Percentiles rank a stretch among this genome's conserved stretches.
Evolutionary conservation across 2,797 vertebrate species (phyloP).

Genomic region (Smutsia temminckii): DNA sequence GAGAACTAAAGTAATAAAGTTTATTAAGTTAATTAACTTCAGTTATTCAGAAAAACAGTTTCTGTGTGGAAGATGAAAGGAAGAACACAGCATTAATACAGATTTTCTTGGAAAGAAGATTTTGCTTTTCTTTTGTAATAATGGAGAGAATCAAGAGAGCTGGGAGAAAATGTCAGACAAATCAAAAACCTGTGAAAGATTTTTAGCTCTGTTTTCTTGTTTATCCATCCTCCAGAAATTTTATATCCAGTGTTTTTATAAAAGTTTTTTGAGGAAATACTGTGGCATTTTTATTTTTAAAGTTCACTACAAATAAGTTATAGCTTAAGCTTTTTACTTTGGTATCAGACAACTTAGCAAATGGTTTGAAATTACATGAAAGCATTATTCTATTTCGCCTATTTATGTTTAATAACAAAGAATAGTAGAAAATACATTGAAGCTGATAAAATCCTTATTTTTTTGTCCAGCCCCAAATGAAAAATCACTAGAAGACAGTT

Average conservation of each 20-base stretch:
- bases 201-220: slow-evolving; percentile 61
- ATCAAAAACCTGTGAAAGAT: slow-evolving; percentile 53
- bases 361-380: slow-evolving; percentile 58
- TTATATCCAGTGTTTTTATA: slow-evolving; percentile 59
- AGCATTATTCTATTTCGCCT: background rate
- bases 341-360: background rate
- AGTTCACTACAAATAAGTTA: background rate
- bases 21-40: slow-evolving; percentile 78
- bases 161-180: slow-evolving; percentile 16
- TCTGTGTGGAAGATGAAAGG: slow-evolving; percentile 71
- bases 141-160: slow-evolving; percentile 66
- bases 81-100: background rate
- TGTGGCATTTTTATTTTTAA: slow-evolving; percentile 29
- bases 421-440: background rate
- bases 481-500: slow-evolving; percentile 40
- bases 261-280: slow-evolving; percentile 14
- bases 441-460: background rate
- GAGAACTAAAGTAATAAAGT: slow-evolving; percentile 57
- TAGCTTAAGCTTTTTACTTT: background rate
- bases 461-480: slow-evolving; percentile 38
- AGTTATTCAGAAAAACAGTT: slow-evolving; percentile 77
- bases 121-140: slow-evolving; percentile 76
- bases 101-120: slow-evolving; percentile 77
- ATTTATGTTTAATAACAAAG: background rate
- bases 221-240: slow-evolving; percentile 19